A percentile compares a stretch with the other conserved stretches of the same genome.
These are phyloP conservation scores for Drepanosiphum platanoidis DNA, from an alignment of 2,888 invertebrate species.

Conservation along the genomic window DNA sequence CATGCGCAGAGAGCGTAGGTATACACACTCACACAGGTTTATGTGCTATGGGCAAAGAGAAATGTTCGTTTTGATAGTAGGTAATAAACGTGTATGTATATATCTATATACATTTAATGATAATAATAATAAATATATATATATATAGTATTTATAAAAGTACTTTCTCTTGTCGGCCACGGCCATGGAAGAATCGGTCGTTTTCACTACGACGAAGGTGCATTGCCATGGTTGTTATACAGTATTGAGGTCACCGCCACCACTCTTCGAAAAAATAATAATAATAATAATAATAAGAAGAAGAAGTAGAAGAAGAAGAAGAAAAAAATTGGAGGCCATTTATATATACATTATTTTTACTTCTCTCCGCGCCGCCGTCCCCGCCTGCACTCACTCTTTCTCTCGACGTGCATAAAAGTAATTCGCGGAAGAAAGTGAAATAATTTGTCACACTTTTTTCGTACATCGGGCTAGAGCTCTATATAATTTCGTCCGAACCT, in stretches of 20 bases:
- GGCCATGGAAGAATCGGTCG: slow-evolving; percentile 56
- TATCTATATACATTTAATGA: slow-evolving; percentile 26
- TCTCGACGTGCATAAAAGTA: slow-evolving; percentile 30
- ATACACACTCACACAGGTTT: background rate
- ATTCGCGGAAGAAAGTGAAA: slow-evolving; percentile 50
- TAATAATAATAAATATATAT: slow-evolving; percentile 17
- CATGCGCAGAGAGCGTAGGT: slow-evolving; percentile 25
- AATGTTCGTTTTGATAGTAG: slow-evolving; percentile 50
- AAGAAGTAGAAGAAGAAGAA: slow-evolving; percentile 16
- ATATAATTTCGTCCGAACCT: slow-evolving; percentile 16
- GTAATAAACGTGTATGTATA: slow-evolving; percentile 15
- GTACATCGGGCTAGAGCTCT: background rate
- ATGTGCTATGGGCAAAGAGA: slow-evolving; percentile 54
- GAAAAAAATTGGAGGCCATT: slow-evolving; percentile 45
- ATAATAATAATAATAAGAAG: too few relatives aligned
- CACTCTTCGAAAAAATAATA: slow-evolving; percentile 16
- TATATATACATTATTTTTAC: slow-evolving; percentile 28
- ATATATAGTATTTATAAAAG: slow-evolving; percentile 45
- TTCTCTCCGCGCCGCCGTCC: slow-evolving; percentile 5
- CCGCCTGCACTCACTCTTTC: background rate
- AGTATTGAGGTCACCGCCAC: slow-evolving; percentile 55
- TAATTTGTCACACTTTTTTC: slow-evolving; percentile 52
- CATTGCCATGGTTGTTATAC: slow-evolving; percentile 57
- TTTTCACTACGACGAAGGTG: slow-evolving; percentile 53
- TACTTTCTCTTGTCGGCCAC: slow-evolving; percentile 62